Evolutionary conservation across 2,888 invertebrate species (phyloP), one percentile per base, ranked within the genome.

Genomic region (Dasysyrphus albostriatus): DNA sequence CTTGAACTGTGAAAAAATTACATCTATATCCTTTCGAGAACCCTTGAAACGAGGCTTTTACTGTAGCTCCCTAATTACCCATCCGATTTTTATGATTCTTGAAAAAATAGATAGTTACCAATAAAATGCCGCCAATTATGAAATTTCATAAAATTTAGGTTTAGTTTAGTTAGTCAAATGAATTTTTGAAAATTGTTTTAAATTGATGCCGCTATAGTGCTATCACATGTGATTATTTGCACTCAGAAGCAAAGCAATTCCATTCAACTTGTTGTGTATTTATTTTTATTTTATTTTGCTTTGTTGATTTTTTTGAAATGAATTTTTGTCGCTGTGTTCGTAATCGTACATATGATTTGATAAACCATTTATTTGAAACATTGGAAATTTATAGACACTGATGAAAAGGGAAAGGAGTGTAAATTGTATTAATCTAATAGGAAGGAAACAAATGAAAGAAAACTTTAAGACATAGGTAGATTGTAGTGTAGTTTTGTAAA

Each of bases 101-200:
- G 4, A 67, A 82, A 88, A 91, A 91, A 91, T 88, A 89, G 91
- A 90, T 91, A 88, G 89, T 0, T 7, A 14, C 16, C 4, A 63
- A 76, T 77, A 2, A 0, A n/a, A 1, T 32, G 9, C 77, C 19
- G 59, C 14, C 39, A 47, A n/a, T 7, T 59, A 10, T 56, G 9
- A 6, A 76, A 67, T 89, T 72, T 89, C 5, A 77, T 39, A 14
- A 0, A 29, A 88, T 89, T 42, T 0, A 8, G 34, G 3, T 0
- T 5, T 3, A 5, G 74, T 84, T 88, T 90, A 77, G 80, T 82
- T 76, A 58, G 54, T 51, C 19, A 91, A 91, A 90, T 85, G 82
- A 90, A 88, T 90, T 91, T 91, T 89, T 76, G 83, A 91, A 91
- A 90, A 90, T 84, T 89, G 90, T 88, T 90, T 91, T 90, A 91